Evolutionary conservation across 2,888 invertebrate genomes (phyloP).

Genomic region (Schrankia costaestrigalis): DNA sequence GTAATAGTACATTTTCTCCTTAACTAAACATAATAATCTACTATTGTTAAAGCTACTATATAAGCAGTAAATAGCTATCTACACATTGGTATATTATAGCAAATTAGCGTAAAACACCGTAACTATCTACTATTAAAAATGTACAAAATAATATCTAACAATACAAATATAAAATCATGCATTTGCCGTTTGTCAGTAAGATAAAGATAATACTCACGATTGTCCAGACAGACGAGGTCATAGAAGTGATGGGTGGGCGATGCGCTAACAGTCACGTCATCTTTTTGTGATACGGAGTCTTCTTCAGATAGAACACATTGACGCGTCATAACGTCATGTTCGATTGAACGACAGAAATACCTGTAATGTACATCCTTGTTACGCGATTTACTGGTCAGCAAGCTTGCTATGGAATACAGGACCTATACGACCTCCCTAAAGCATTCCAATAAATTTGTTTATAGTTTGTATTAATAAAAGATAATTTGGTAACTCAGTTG

Average conservation of each 20-base stretch:
- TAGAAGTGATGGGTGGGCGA: constrained; percentile 93
- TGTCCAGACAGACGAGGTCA: constrained; percentile 93
- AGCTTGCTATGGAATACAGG: too few relatives aligned
- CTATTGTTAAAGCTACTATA: too few relatives aligned
- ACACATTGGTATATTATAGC: too few relatives aligned
- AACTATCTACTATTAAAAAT: too few relatives aligned
- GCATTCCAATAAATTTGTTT: too few relatives aligned
- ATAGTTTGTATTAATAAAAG: too few relatives aligned
- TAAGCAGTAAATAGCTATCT: too few relatives aligned
- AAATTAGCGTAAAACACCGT: too few relatives aligned
- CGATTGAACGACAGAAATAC: constrained; percentile 93
- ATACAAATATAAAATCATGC: too few relatives aligned
- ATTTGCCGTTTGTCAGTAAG: too few relatives aligned
- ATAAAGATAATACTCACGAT: constrained; percentile 85
- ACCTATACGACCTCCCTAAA: not conserved
- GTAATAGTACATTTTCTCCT: not conserved
- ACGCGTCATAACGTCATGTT: constrained; percentile 92
- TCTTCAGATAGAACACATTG: constrained; percentile 95
- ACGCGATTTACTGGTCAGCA: not conserved
- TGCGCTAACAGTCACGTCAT: constrained; percentile 91
- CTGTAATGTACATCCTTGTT: constrained; percentile 32
- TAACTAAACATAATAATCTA: not conserved
- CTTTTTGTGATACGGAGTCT: constrained; percentile 93
- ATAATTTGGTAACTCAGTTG: too few relatives aligned
- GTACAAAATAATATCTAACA: too few relatives aligned